phyloP scores from a whole-genome alignment of 1,140 invertebrate species.

The Tetramorium parvispinum region DNA sequence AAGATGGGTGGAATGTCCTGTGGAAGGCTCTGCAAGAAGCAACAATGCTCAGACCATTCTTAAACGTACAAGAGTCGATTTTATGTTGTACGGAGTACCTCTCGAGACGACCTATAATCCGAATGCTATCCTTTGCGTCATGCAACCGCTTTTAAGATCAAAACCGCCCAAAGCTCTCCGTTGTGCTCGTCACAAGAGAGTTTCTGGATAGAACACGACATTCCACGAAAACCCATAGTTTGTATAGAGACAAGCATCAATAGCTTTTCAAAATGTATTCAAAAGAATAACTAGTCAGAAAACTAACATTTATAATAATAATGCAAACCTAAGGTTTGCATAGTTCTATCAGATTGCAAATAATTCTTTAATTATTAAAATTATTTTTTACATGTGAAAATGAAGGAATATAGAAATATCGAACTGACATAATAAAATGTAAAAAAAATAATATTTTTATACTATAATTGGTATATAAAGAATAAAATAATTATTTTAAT shows the following conservation, averaged over 20 bases:
- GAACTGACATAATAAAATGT: neutral
- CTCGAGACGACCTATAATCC: constrained; percentile 64
- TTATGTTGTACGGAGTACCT: constrained; percentile 63
- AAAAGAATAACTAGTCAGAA: neutral
- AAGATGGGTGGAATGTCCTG: neutral
- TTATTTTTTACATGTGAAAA: neutral
- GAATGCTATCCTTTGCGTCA: constrained; percentile 57
- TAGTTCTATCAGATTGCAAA: neutral
- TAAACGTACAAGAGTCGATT: constrained; percentile 53
- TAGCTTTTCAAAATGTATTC: neutral
- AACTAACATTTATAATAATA: neutral
- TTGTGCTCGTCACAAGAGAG: constrained; percentile 22
- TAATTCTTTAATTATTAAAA: neutral
- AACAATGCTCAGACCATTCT: constrained; percentile 49
- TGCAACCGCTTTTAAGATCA: constrained; percentile 53
- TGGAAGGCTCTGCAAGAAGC: constrained; percentile 17
- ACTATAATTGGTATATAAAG: neutral
- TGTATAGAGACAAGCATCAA: constrained; percentile 7
- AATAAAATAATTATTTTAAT: constrained; percentile 24
- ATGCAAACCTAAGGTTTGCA: too few relatives aligned
- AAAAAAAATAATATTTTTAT: neutral
- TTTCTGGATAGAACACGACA: neutral
- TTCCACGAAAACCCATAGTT: neutral
- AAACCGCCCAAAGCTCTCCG: constrained; percentile 2
- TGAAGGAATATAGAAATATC: neutral